Evolutionary conservation across 2,113 vertebrate species (phyloP), one percentile per base, ranked within the genome.

Genomic region (Epinephelus lanceolatus): DNA sequence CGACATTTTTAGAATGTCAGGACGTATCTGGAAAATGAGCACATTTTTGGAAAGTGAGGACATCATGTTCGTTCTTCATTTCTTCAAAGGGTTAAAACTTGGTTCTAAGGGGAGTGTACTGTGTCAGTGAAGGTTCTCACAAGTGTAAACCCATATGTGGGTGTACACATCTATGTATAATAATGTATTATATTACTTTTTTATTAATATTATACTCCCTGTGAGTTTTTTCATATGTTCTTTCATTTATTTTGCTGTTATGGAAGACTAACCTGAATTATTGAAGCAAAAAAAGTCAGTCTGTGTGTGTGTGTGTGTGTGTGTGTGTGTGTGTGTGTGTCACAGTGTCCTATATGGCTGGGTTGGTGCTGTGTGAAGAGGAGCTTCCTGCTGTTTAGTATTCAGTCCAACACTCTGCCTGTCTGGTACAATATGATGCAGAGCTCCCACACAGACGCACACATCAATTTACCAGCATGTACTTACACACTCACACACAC

Each of bases 321-420:
- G 77, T 74, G 74, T 81, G 74, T 83, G 62, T 63, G 76, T 74
- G 67, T 66, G 80, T 55, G 71, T 81, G 76, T 76, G 51, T 75
- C 66, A 80, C 80, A 63, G 85, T 73, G 85, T 88, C 69, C 83
- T 89, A 84, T 83, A 87, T 81, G 81, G 78, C 80, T 88, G 87
- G 76, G 63, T 76, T 73, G 79, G 65, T 0, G 49, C 78, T 69
- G 84, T 78, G 86, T 81, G 89, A 81, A 89, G 85, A 86, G 77
- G 83, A 86, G 88, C 89, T 87, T 83, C 83, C 81, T 82, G 73
- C 92, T 93, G 86, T 68, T 93, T 92, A 91, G 87, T 93, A 93
- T 93, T 92, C 92, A 88, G 86, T 69, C 75, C 90, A 0, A 79
- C 92, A 78, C 89, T 84, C 87, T 78, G 88, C 75, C 90, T 87